These are phyloP conservation scores for Lagopus leucura DNA, from an alignment of 2,113 vertebrate species.

Conservation along the genomic window DNA sequence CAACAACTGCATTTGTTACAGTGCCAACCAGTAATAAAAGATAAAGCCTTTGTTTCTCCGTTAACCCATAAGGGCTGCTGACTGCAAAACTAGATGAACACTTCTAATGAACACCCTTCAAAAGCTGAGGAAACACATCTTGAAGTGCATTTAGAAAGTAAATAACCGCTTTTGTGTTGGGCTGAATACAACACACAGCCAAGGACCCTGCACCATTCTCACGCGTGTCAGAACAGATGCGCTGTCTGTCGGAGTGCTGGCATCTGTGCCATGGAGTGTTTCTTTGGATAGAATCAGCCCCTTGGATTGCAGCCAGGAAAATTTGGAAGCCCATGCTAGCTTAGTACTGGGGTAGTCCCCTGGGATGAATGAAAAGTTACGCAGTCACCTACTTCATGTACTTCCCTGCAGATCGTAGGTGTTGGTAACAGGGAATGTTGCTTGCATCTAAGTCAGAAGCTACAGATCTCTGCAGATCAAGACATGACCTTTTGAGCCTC, in stretches of 20 bases:
- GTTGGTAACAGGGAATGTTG: accelerated
- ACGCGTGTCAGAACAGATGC: background rate
- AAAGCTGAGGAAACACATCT: background rate
- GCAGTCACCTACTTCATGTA: background rate
- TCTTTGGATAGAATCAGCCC: background rate
- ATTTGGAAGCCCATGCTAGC: background rate
- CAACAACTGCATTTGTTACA: background rate
- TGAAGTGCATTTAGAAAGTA: background rate
- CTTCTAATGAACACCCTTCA: background rate
- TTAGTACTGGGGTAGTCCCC: background rate
- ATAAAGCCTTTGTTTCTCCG: background rate
- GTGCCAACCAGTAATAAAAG: background rate
- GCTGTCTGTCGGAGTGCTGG: background rate
- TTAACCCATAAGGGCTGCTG: accelerated
- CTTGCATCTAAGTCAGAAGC: background rate
- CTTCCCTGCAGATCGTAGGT: background rate
- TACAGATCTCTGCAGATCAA: background rate
- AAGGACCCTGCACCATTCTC: too few species aligned
- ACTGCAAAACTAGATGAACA: background rate
- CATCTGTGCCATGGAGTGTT: background rate
- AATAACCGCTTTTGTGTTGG: background rate
- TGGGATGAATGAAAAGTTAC: background rate
- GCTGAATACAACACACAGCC: background rate
- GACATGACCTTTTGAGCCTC: accelerated
- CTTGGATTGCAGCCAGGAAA: background rate